Evolutionary conservation across 2,797 vertebrate species (phyloP).

Genomic region (Eleutherodactylus coqui): DNA sequence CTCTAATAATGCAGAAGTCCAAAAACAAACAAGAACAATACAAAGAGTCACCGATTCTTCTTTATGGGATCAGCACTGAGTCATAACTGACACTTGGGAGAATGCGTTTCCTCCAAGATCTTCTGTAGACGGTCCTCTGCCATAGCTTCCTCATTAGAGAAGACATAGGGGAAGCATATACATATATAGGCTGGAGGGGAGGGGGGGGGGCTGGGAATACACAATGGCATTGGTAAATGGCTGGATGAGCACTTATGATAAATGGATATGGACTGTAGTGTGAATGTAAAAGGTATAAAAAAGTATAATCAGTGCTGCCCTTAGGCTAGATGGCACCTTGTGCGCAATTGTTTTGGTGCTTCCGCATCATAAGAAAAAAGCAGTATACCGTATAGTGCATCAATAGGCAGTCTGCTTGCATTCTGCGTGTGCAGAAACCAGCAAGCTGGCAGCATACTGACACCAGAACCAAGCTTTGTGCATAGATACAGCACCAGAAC

Average conservation of each 20-base stretch:
- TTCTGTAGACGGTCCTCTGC: not conserved
- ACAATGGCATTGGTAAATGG: not conserved
- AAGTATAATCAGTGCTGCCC: too few species aligned
- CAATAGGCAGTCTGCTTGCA: too few species aligned
- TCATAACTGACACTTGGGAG: not conserved
- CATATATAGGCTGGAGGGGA: too few species aligned
- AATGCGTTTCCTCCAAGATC: not conserved
- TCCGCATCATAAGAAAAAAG: too few species aligned
- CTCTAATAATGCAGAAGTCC: slow-evolving; percentile 17
- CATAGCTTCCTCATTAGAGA: not conserved
- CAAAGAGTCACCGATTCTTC: not conserved
- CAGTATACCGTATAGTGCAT: too few species aligned
- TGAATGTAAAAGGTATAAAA: not conserved
- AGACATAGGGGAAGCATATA: not conserved
- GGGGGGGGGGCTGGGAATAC: not conserved
- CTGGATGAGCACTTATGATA: not conserved
- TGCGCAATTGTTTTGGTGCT: too few species aligned
- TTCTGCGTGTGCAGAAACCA: too few species aligned
- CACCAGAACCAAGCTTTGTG: too few species aligned
- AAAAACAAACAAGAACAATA: slow-evolving; percentile 2
- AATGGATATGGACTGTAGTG: not conserved
- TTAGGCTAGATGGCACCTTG: too few species aligned
- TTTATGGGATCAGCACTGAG: not conserved
- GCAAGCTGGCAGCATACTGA: too few species aligned
- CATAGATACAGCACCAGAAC: too few species aligned